Evolutionary conservation across 2,113 vertebrate species (phyloP).

Genomic region (Sapayoa aenigma): DNA sequence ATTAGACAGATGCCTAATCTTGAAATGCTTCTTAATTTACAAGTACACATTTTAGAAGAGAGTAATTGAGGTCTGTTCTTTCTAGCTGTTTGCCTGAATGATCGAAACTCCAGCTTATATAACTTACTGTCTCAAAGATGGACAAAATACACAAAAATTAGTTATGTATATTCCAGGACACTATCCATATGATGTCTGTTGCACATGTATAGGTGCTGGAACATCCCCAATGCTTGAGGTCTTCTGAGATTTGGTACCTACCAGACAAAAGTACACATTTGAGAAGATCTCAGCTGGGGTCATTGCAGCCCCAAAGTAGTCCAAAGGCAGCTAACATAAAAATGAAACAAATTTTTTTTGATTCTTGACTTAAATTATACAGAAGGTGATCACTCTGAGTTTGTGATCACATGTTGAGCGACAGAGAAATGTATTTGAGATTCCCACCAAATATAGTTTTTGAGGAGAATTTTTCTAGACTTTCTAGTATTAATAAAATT

Average conservation of each 20-base stretch:
- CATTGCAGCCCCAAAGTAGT: not conserved
- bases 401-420: not conserved
- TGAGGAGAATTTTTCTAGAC: not conserved
- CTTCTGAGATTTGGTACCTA: not conserved
- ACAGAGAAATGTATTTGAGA: not conserved
- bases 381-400: not conserved
- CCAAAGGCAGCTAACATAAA: not conserved
- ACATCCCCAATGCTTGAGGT: not conserved
- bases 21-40: constrained; percentile 56
- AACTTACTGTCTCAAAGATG: not conserved
- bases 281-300: not conserved
- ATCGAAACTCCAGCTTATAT: not conserved
- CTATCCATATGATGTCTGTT: not conserved
- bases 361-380: not conserved
- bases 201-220: not conserved
- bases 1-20: constrained; percentile 64
- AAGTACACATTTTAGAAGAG: constrained; percentile 27
- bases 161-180: not conserved
- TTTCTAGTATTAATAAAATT: not conserved
- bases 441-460: not conserved
- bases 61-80: constrained; percentile 10
- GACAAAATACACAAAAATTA: not conserved
- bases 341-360: not conserved
- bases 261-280: not conserved
- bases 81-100: not conserved